These are phyloP conservation scores for Diadema setosum DNA, from an alignment of 35 echinoderm and acorn worm species.

Conservation along the genomic window DNA sequence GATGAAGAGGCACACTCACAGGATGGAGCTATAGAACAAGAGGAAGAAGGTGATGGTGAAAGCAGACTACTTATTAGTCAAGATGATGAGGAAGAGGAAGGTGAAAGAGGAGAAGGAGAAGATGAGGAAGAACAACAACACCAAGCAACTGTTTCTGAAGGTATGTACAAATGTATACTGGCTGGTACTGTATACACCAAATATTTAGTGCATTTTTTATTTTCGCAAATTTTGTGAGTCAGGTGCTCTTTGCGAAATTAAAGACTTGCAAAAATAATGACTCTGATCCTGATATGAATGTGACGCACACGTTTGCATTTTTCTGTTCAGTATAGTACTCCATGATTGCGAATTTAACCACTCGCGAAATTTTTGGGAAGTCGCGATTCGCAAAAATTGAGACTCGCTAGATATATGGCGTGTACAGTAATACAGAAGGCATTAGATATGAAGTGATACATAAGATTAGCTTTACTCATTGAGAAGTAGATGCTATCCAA, in stretches of 20 bases:
- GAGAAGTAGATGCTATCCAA: too few relatives aligned
- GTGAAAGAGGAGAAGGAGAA: conserved; percentile 1
- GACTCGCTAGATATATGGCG: too few relatives aligned
- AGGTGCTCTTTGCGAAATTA: too few relatives aligned
- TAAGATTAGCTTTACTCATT: too few relatives aligned
- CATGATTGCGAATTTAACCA: too few relatives aligned
- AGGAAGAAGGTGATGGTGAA: neutral
- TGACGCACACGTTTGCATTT: neutral
- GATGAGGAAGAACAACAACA: neutral
- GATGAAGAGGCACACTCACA: neutral
- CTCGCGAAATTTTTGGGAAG: too few relatives aligned
- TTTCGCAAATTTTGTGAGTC: neutral
- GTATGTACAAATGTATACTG: neutral
- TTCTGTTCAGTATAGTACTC: too few relatives aligned
- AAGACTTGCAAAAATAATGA: neutral
- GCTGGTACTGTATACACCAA: neutral
- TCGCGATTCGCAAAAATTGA: too few relatives aligned
- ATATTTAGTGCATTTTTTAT: neutral
- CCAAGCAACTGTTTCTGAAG: neutral
- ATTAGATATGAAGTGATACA: too few relatives aligned
- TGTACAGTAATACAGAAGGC: too few relatives aligned
- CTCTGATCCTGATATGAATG: neutral
- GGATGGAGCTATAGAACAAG: neutral
- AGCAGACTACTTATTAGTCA: neutral
- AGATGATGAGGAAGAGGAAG: neutral